Conservation (phyloP, 1,140 invertebrate genomes). For the Scaptomyza graminum region DNA sequence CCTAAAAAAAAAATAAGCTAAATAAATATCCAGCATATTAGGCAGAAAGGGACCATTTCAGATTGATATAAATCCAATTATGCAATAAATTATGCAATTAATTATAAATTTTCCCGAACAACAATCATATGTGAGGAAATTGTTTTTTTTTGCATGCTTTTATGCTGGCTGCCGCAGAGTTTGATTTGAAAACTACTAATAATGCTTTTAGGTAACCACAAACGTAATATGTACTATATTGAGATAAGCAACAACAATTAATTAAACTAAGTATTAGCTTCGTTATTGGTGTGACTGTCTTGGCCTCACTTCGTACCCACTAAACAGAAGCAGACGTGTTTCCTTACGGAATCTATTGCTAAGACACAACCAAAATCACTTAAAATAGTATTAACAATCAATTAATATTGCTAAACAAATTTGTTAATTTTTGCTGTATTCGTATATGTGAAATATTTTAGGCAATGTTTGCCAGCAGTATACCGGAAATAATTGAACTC, state of each 20-base stretch:
- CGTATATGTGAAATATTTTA: constrained; percentile 86
- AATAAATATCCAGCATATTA: constrained; percentile 21
- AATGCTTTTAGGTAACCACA: constrained; percentile 56
- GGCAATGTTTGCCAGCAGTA: constrained; percentile 99
- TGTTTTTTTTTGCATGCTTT: constrained; percentile 67
- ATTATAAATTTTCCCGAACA: constrained; percentile 4
- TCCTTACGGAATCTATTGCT: constrained; percentile 23
- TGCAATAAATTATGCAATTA: constrained; percentile 5
- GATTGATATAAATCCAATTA: neutral
- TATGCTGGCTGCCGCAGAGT: constrained; percentile 79
- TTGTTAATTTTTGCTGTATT: constrained; percentile 63
- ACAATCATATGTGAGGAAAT: neutral
- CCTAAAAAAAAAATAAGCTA: neutral
- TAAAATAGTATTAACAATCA: constrained; percentile 12
- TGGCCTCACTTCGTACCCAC: constrained; percentile 41
- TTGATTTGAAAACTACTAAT: constrained; percentile 18
- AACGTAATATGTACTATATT: constrained; percentile 13
- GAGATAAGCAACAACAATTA: constrained; percentile 14
- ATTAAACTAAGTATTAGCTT: constrained; percentile 7
- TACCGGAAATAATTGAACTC: constrained; percentile 99
- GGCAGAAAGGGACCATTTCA: neutral
- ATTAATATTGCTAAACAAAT: constrained; percentile 31
- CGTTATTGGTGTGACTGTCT: constrained; percentile 55
- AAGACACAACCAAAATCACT: constrained; percentile 39
- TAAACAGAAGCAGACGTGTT: constrained; percentile 15